These are phyloP conservation scores for Agrypnia vestita DNA, from an alignment of 1,140 invertebrate genomes.

Conservation along the genomic window DNA sequence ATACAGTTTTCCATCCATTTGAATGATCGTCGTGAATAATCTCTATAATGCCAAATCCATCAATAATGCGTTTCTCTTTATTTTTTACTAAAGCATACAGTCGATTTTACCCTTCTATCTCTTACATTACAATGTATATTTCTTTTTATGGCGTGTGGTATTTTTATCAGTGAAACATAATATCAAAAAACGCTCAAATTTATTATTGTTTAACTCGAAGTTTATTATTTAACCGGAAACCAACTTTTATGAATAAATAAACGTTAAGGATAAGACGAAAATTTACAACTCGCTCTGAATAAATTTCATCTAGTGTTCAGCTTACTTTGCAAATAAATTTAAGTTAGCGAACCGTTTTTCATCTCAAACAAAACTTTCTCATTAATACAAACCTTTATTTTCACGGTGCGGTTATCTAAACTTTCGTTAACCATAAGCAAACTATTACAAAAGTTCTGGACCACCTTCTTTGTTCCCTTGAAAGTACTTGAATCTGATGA, in stretches of 20 bases:
- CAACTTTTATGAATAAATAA: constrained; percentile 4
- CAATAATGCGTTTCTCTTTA: too few relatives aligned
- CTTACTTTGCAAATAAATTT: constrained; percentile 23
- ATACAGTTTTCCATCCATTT: too few relatives aligned
- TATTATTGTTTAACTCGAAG: too few relatives aligned
- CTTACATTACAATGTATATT: too few relatives aligned
- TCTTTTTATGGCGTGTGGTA: too few relatives aligned
- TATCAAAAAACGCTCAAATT: too few relatives aligned
- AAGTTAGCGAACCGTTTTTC: constrained; percentile 32
- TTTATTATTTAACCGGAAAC: too few relatives aligned
- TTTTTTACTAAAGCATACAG: too few relatives aligned
- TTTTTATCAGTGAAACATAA: too few relatives aligned
- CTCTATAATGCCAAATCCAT: too few relatives aligned
- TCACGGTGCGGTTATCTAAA: constrained; percentile 2
- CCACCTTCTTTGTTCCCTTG: neutral
- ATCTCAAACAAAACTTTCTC: constrained; percentile 27
- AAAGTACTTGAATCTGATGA: constrained; percentile 7
- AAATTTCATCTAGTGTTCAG: constrained; percentile 20
- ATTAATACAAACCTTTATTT: constrained; percentile 25
- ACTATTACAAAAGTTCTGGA: constrained; percentile 24
- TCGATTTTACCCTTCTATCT: too few relatives aligned
- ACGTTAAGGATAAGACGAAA: neutral
- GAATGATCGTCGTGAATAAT: too few relatives aligned
- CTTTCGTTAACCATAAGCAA: constrained; percentile 12
- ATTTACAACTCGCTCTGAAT: neutral